Percentiles rank a stretch among this genome's conserved stretches.
phyloP scores from a whole-genome alignment of 1,140 invertebrate genomes.

The Goniozus legneri region DNA sequence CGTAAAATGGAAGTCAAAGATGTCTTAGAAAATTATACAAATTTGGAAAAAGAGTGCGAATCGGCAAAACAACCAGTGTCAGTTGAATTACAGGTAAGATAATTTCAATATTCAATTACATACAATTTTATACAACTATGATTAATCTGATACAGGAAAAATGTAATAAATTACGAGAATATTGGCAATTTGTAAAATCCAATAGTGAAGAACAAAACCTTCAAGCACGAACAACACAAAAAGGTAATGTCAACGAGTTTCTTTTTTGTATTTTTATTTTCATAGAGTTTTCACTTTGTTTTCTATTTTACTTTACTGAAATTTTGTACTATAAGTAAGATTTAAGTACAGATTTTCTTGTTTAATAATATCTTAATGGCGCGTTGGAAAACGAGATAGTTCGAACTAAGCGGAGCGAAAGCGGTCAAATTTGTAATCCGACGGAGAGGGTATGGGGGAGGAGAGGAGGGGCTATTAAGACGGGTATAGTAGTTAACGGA shows the following conservation, averaged over 20 bases:
- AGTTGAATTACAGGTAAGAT: constrained; percentile 56
- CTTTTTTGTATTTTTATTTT: no score
- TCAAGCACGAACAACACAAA: constrained; percentile 20
- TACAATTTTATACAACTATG: neutral
- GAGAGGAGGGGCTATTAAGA: constrained; percentile 36
- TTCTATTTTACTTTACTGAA: no score
- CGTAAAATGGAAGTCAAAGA: constrained; percentile 64
- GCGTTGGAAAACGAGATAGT: no score
- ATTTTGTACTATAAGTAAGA: no score
- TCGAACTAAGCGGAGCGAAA: no score
- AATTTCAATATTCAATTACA: constrained; percentile 6
- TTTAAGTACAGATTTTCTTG: no score
- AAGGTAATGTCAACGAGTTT: no score
- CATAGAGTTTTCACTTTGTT: neutral
- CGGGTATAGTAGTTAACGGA: constrained; percentile 28
- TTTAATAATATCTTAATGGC: no score
- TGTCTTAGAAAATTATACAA: constrained; percentile 66
- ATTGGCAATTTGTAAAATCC: constrained; percentile 60
- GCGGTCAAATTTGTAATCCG: constrained; percentile 34
- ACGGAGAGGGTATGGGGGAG: constrained; percentile 20
- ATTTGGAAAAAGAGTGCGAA: constrained; percentile 62
- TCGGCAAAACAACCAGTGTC: constrained; percentile 60
- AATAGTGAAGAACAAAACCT: constrained; percentile 36
- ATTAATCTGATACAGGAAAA: constrained; percentile 49
- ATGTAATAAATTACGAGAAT: constrained; percentile 58